A percentile compares a stretch with the other conserved stretches of the same genome.
These are phyloP conservation scores for Dicrurus megarhynchus DNA, from an alignment of 2,113 vertebrate genomes.

Conservation along the genomic window DNA sequence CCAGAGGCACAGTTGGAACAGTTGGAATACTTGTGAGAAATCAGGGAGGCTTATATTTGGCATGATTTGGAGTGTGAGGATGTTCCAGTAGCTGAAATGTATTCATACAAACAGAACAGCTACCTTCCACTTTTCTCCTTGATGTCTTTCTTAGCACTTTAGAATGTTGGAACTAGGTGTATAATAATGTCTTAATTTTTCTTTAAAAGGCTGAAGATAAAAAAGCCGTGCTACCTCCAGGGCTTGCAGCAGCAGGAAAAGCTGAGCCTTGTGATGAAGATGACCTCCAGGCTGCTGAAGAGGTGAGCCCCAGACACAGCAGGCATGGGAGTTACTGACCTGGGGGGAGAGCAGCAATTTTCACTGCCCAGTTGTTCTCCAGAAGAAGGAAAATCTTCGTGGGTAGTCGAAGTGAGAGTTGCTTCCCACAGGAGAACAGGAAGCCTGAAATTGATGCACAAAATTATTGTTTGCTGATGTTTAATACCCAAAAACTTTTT, in stretches of 20 bases:
- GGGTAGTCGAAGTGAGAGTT: background rate
- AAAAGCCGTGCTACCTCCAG: conserved; percentile 67
- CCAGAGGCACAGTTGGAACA: background rate
- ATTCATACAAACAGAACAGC: background rate
- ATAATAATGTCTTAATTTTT: background rate
- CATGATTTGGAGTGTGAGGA: background rate
- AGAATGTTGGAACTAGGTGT: background rate
- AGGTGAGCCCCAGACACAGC: conserved; percentile 69
- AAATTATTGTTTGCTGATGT: background rate
- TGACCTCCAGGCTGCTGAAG: conserved; percentile 87
- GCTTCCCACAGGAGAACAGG: background rate
- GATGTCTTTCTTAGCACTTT: background rate
- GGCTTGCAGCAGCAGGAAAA: conserved; percentile 68
- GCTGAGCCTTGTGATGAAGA: conserved; percentile 82
- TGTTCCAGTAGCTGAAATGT: background rate
- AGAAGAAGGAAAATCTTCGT: background rate
- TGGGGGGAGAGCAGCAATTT: background rate
- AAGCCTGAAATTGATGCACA: background rate
- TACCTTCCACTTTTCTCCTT: background rate
- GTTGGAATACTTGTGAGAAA: background rate
- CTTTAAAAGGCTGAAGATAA: conserved; percentile 79
- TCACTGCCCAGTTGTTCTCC: background rate
- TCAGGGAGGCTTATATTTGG: background rate
- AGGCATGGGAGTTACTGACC: background rate
- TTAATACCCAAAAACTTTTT: background rate